phyloP scores from a whole-genome alignment of 2,797 vertebrate species.

The Propithecus deckenii region DNA sequence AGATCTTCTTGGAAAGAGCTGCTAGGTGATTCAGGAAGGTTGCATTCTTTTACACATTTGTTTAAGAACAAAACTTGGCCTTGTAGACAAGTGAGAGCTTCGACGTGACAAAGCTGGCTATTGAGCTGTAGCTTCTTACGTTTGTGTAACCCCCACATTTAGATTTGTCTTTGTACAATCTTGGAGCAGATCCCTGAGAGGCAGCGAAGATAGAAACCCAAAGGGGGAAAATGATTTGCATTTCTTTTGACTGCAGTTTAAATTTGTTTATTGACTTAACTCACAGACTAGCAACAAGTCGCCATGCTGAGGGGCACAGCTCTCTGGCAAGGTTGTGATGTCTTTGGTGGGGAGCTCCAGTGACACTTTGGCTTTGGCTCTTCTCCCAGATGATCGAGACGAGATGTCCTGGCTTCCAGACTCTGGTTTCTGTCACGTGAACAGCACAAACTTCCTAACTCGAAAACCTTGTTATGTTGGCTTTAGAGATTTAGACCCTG shows the following conservation, averaged over 20 bases:
- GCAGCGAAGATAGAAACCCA: neutral
- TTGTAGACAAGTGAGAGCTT: conserved; percentile 11
- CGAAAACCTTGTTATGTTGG: conserved; percentile 23
- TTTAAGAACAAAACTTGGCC: conserved; percentile 36
- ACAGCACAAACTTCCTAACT: conserved; percentile 52
- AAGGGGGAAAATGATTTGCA: neutral
- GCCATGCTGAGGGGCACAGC: neutral
- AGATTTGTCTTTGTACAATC: neutral
- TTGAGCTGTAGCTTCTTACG: neutral
- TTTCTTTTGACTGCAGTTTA: conserved; percentile 57
- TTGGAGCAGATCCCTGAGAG: neutral
- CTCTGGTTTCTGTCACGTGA: conserved; percentile 76
- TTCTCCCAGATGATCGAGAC: conserved; percentile 68
- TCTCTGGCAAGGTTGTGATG: neutral
- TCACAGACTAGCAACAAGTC: conserved; percentile 27
- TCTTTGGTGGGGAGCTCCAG: conserved; percentile 50
- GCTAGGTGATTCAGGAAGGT: conserved; percentile 2
- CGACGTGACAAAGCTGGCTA: conserved; percentile 16
- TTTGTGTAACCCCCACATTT: conserved; percentile 27
- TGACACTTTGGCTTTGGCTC: conserved; percentile 69
- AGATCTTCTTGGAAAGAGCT: neutral
- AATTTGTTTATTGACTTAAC: conserved; percentile 57
- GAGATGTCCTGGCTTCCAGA: conserved; percentile 69
- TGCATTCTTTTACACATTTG: neutral
- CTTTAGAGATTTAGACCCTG: conserved; percentile 60